A percentile compares a stretch with the other conserved stretches of the same genome.
Conservation (phyloP, 2,113 vertebrate genomes). For the Microcebus lehilahytsara region DNA sequence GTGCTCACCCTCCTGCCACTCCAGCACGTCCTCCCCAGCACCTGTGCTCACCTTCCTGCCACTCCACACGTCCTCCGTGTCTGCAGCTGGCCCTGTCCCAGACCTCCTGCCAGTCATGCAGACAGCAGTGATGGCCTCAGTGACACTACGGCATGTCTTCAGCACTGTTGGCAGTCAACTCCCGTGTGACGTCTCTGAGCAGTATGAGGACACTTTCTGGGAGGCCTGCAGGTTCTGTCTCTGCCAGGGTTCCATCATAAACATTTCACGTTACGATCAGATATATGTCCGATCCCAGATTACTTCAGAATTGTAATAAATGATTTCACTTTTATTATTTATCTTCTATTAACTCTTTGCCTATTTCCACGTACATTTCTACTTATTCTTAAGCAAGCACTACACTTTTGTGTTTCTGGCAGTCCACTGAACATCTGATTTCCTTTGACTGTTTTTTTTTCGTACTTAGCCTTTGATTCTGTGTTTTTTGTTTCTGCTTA, state of each 20-base stretch:
- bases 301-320: not conserved
- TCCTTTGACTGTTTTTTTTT: too few relatives aligned
- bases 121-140: not conserved
- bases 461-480: too few relatives aligned
- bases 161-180: not conserved
- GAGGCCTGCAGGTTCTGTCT: not conserved
- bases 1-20: too few relatives aligned
- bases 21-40: too few relatives aligned
- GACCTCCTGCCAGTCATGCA: not conserved
- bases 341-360: not conserved
- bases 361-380: not conserved
- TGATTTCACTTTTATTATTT: not conserved
- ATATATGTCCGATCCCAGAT: not conserved
- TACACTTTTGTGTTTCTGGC: too few relatives aligned
- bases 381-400: too few relatives aligned
- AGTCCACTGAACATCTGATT: too few relatives aligned
- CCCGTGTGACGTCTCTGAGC: not conserved
- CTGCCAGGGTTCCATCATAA: not conserved
- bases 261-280: not conserved
- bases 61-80: not conserved
- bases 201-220: fast-evolving
- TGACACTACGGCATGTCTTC: not conserved
- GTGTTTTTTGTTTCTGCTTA: too few relatives aligned
- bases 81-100: too few relatives aligned
- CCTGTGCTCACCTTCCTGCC: too few relatives aligned